Percentiles rank a stretch among this genome's conserved stretches.
Conservation (phyloP, 64 coral and sea anemone species). For the Actinia tenebrosa region DNA sequence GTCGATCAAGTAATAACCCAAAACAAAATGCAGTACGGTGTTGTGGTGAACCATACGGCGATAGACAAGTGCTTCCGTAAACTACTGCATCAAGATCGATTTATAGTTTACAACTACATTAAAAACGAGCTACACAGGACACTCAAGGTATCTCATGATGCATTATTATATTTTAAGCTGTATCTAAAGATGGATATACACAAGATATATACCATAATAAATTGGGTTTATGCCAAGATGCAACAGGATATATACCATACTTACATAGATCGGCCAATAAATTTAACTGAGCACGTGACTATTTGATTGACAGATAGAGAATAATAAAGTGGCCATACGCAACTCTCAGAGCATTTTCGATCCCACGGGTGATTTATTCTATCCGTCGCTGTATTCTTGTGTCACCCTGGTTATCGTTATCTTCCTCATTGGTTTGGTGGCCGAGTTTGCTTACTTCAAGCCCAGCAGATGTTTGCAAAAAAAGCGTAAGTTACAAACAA, state of each 20-base stretch:
- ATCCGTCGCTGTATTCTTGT: constrained; percentile 70
- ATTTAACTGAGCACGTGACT: neutral
- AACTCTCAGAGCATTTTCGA: constrained; percentile 90
- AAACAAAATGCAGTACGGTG: constrained; percentile 62
- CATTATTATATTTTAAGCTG: neutral
- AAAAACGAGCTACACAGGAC: constrained; percentile 50
- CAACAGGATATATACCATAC: neutral
- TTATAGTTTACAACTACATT: constrained; percentile 50
- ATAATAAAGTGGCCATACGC: constrained; percentile 50
- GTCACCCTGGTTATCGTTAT: constrained; percentile 55
- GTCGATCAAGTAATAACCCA: constrained; percentile 51
- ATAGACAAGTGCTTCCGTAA: constrained; percentile 44
- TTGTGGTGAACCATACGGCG: constrained; percentile 52
- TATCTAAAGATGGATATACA: too few species aligned
- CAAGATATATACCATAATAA: too few species aligned
- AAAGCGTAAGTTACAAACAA: neutral
- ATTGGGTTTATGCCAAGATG: neutral
- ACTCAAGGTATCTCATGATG: constrained; percentile 36
- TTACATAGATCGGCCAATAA: neutral
- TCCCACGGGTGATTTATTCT: constrained; percentile 90
- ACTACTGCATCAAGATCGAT: constrained; percentile 66
- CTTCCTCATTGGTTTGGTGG: constrained; percentile 34
- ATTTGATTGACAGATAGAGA: constrained; percentile 6
- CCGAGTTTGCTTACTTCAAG: constrained; percentile 34
- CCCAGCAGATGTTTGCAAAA: neutral